Evolutionary conservation across 1,140 invertebrate genomes (phyloP).

Genomic region (Leptinotarsa texana): DNA sequence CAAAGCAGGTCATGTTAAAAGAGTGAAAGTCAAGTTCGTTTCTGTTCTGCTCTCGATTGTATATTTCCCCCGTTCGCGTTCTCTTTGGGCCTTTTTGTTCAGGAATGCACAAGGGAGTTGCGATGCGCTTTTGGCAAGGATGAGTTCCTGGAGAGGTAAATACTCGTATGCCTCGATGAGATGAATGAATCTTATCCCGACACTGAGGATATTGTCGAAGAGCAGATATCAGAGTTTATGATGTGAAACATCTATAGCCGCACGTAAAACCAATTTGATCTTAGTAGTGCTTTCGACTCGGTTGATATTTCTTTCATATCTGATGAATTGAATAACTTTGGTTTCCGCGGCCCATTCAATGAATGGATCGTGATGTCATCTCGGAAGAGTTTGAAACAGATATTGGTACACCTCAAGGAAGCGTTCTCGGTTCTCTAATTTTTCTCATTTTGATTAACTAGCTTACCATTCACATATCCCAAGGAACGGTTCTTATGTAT

Average conservation of each 20-base stretch:
- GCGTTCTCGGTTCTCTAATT: too few relatives aligned
- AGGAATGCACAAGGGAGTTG: not conserved
- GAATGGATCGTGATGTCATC: too few relatives aligned
- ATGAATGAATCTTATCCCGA: not conserved
- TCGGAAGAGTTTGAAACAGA: too few relatives aligned
- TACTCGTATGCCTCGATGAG: not conserved
- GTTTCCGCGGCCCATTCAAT: not conserved
- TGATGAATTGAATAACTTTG: too few relatives aligned
- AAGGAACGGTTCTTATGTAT: too few relatives aligned
- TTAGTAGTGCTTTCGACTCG: not conserved
- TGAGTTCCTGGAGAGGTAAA: not conserved
- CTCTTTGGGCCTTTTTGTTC: not conserved
- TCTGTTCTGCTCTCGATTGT: not conserved
- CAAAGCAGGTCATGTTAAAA: not conserved
- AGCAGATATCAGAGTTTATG: not conserved
- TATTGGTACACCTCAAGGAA: too few relatives aligned
- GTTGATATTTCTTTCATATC: not conserved
- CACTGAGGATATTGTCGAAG: not conserved
- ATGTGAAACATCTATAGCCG: not conserved
- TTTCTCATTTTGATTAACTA: too few relatives aligned
- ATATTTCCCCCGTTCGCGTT: not conserved
- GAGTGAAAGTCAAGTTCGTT: conserved; percentile 7
- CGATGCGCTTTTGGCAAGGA: not conserved
- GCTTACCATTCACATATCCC: too few relatives aligned
- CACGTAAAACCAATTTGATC: not conserved